These are phyloP conservation scores for Felis chaus DNA, from an alignment of 2,113 vertebrate genomes.

Conservation along the genomic window DNA sequence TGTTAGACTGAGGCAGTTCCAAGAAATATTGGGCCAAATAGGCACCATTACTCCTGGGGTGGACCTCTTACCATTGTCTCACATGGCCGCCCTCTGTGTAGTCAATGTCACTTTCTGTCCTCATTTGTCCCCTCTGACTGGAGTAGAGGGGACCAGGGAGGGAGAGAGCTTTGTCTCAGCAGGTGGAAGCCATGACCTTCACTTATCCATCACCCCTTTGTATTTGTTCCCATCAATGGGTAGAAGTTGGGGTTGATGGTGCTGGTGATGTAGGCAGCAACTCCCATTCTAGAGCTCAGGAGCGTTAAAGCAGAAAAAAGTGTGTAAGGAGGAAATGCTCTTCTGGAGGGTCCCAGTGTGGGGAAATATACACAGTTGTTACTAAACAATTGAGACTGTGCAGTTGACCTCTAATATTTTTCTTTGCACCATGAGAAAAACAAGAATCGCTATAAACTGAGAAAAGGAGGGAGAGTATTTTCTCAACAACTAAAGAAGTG, in stretches of 20 bases:
- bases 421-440: background rate
- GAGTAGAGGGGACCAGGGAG: background rate
- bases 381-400: background rate
- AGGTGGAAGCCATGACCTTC: too few relatives aligned
- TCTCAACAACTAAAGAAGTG: background rate
- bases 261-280: background rate
- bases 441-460: background rate
- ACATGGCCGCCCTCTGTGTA: accelerated
- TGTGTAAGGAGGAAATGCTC: background rate
- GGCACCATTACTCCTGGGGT: too few relatives aligned
- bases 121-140: background rate
- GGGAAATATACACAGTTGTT: background rate
- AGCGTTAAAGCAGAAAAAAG: background rate
- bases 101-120: background rate
- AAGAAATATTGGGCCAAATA: background rate
- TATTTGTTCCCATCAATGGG: background rate
- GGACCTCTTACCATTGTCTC: background rate
- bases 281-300: background rate
- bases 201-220: background rate
- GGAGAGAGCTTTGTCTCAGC: background rate
- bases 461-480: background rate
- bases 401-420: background rate
- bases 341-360: too few relatives aligned
- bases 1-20: background rate
- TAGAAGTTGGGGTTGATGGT: background rate